phyloP scores from a whole-genome alignment of 2,888 invertebrate species.

The Drosophila mulleri region DNA sequence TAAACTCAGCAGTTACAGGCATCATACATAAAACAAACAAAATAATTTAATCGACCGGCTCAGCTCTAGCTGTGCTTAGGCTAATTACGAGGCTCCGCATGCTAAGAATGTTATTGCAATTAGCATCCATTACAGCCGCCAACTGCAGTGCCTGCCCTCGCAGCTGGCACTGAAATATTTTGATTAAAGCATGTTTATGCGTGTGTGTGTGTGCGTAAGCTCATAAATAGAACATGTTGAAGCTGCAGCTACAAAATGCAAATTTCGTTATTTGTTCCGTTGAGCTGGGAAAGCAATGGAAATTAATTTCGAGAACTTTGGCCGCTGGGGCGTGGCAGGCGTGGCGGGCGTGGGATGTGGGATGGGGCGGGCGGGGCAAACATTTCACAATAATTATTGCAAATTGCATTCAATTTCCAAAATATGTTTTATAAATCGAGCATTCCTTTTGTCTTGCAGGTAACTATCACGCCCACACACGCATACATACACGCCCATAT shows the following conservation, averaged over 20 bases:
- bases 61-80: not conserved
- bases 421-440: slow-evolving; percentile 23
- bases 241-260: slow-evolving; percentile 9
- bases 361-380: no score
- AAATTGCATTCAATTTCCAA: slow-evolving; percentile 20
- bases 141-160: slow-evolving; percentile 1
- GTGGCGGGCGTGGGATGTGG: not conserved
- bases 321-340: no score
- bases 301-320: slow-evolving; percentile 13
- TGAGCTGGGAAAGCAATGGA: slow-evolving; percentile 5
- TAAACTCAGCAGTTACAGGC: no score
- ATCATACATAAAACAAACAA: not conserved
- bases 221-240: slow-evolving; percentile 3
- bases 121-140: slow-evolving; percentile 1
- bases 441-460: slow-evolving; percentile 52
- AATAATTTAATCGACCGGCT: not conserved
- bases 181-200: slow-evolving; percentile 18
- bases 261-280: slow-evolving; percentile 4
- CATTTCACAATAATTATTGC: not conserved
- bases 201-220: not conserved
- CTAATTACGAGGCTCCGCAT: slow-evolving; percentile 7
- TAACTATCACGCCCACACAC: slow-evolving; percentile 26
- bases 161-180: slow-evolving; percentile 3
- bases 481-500: no score
- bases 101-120: slow-evolving; percentile 17